These are phyloP conservation scores for Goniozus legneri DNA, from an alignment of 1,140 invertebrate species.

Conservation along the genomic window DNA sequence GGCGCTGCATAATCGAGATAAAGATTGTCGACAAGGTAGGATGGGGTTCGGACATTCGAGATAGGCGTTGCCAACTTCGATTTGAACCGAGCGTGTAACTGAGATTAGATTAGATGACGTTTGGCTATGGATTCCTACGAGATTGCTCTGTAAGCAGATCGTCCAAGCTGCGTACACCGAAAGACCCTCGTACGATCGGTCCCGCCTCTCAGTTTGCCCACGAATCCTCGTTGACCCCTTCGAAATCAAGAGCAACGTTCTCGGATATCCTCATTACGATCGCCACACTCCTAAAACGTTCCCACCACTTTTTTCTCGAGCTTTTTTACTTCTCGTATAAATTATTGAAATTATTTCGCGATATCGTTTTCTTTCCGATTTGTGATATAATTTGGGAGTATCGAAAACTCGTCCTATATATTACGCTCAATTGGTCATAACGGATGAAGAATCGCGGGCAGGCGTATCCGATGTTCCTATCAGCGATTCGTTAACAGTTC, in stretches of 20 bases:
- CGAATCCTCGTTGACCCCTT: not conserved
- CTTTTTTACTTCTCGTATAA: no score
- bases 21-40: constrained; percentile 30
- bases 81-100: constrained; percentile 35
- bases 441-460: no score
- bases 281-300: no score
- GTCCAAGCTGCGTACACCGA: constrained; percentile 20
- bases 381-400: no score
- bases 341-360: no score
- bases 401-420: no score
- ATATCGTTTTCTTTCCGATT: no score
- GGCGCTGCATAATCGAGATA: constrained; percentile 44
- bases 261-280: no score
- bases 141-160: constrained; percentile 46
- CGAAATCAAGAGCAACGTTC: not conserved
- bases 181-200: constrained; percentile 10
- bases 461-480: not conserved
- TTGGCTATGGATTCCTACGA: constrained; percentile 29
- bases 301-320: no score
- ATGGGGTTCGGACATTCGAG: no score
- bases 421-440: no score
- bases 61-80: constrained; percentile 40
- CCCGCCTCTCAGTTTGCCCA: constrained; percentile 18
- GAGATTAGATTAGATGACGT: constrained; percentile 41
- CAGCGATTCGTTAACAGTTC: not conserved